A percentile compares a stretch with the other conserved stretches of the same genome.
These are phyloP conservation scores for Clanis bilineata DNA, from an alignment of 2,888 invertebrate species.

Conservation along the genomic window DNA sequence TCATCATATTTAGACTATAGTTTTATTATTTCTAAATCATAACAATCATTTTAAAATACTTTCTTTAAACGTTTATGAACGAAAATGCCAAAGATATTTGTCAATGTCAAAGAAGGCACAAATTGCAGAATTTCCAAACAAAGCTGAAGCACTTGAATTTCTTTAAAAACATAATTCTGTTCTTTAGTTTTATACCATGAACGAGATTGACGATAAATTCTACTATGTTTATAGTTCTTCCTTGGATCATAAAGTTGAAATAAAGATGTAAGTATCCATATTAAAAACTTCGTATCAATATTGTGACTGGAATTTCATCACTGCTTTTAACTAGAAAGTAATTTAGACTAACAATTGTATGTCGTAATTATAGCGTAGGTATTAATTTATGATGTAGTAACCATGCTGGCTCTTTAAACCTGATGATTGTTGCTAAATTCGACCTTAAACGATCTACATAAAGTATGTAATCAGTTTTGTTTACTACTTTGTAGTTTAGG, in stretches of 20 bases:
- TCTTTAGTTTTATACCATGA: conserved; percentile 70
- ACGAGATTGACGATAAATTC: conserved; percentile 90
- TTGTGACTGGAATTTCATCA: background rate
- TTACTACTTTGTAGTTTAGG: no score
- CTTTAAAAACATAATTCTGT: background rate
- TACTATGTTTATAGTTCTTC: conserved; percentile 95
- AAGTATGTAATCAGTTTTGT: no score
- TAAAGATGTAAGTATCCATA: conserved; percentile 90
- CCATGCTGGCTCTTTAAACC: no score
- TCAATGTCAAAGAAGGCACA: conserved; percentile 2
- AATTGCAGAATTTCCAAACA: background rate
- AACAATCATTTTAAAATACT: no score
- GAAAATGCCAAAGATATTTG: background rate
- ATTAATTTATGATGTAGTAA: no score
- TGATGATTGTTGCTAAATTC: no score
- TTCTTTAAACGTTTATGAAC: background rate
- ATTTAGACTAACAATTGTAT: no score
- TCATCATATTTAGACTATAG: no score
- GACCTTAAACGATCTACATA: no score
- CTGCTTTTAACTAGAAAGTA: background rate
- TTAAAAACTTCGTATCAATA: background rate
- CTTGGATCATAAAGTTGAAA: conserved; percentile 92
- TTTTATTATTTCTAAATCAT: no score
- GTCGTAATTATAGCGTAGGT: background rate
- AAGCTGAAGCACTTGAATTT: background rate